A percentile compares a stretch with the other conserved stretches of the same genome.
These are phyloP conservation scores for Dryocosmus kuriphilus DNA, from an alignment of 2,888 invertebrate species.

Conservation along the genomic window DNA sequence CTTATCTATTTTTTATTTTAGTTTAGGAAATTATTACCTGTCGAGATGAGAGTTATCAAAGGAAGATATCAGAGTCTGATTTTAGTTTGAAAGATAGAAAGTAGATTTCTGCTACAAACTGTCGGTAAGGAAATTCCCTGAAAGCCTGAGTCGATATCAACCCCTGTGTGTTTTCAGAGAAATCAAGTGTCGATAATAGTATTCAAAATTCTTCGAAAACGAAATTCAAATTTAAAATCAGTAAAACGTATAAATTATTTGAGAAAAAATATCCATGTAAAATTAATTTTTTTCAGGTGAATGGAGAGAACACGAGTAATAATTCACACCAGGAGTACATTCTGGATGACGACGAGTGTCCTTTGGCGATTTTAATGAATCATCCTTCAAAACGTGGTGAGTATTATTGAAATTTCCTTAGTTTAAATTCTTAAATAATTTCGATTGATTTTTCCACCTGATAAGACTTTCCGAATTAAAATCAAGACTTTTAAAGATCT, in stretches of 20 bases:
- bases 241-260: not conserved
- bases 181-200: not conserved
- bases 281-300: conserved; percentile 70
- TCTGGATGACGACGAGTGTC: conserved; percentile 98
- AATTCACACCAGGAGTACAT: conserved; percentile 92
- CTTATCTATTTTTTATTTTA: not conserved
- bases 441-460: not conserved
- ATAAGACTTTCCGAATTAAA: not conserved
- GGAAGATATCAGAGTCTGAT: not conserved
- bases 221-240: too few relatives aligned
- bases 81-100: not conserved
- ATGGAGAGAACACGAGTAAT: conserved; percentile 78
- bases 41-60: not conserved
- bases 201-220: not conserved
- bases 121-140: conserved; percentile 27
- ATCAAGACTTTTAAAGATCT: not conserved
- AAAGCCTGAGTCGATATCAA: not conserved
- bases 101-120: conserved; percentile 13
- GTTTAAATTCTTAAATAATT: not conserved
- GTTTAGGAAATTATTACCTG: not conserved
- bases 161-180: not conserved
- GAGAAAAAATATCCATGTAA: not conserved
- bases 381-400: conserved; percentile 91
- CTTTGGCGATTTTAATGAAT: conserved; percentile 95
- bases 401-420: conserved; percentile 72